Evolutionary conservation across 1,140 invertebrate genomes (phyloP), one percentile per base, ranked within the genome.

Genomic region (Drosophila tropicalis): DNA sequence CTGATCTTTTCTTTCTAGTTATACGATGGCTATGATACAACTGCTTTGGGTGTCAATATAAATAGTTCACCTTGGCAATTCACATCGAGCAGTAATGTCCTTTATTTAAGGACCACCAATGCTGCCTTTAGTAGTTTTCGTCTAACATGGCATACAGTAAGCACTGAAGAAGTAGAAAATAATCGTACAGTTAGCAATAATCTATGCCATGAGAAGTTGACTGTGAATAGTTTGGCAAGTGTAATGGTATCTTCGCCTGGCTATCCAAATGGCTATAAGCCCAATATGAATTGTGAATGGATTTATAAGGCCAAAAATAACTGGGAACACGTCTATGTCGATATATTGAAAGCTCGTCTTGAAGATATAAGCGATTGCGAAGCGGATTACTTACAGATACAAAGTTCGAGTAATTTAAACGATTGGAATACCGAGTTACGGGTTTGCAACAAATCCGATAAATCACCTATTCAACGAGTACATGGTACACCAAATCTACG

Each of bases 201-300:
- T 1, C 61, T 65, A 5, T 91, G 91, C 58, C 62, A 62, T 7
- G 55, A 67, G 17, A 51, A 66, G 2, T 47, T 67, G 1, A 29
- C 60, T 0, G 0, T 91, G 6, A 2, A 79, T 64, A 1, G 74
- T 92, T 17, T 70, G 1, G 2, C 10, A 19, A 51, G 63, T 1
- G 81, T 98, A 13, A 92, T 76, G 0, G 36, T 39, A n/a, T 13
- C 36, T 1, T 97, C 96, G 44, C 97, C 97, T 0, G 96, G 96
- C 44, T 98, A 94, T 92, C 97, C 97, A 0, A 15, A 92, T n/a
- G 94, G 94, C 12, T 98, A 98, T 91, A 92, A 78, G 1, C 70
- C 92, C 17, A 94, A 96, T 86, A 76, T 96, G 12, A 92, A 95
- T n/a, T 98, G 97, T 87, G 93, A 94, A 77, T 98, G 97, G 97